A percentile compares a stretch with the other conserved stretches of the same genome.
Conservation (phyloP, 2,113 vertebrate genomes). For the Anoplopoma fimbria region DNA sequence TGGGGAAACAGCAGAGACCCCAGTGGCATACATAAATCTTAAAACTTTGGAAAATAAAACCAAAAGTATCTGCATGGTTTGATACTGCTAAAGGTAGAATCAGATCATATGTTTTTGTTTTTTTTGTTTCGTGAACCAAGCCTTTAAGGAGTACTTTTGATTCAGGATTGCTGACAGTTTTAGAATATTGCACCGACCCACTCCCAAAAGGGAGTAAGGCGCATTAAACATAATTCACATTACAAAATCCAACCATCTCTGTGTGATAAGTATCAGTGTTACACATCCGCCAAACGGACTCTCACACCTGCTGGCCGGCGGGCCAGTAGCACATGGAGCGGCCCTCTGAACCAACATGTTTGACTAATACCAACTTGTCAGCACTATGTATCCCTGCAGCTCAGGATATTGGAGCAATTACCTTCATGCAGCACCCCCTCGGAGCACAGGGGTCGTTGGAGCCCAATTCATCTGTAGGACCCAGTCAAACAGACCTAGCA, state of each 20-base stretch:
- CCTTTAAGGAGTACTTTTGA: not conserved
- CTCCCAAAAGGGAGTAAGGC: not conserved
- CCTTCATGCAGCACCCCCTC: slow-evolving; percentile 62
- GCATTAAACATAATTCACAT: not conserved
- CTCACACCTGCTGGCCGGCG: slow-evolving; percentile 56
- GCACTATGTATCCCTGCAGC: slow-evolving; percentile 70
- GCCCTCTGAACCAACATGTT: slow-evolving; percentile 66
- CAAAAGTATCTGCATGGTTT: not conserved
- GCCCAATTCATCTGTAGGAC: slow-evolving; percentile 70
- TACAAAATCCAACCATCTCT: slow-evolving; percentile 4
- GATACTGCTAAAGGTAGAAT: not conserved
- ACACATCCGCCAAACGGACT: slow-evolving; percentile 32
- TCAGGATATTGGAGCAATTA: slow-evolving; percentile 80
- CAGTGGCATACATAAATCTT: not conserved
- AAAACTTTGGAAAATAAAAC: not conserved
- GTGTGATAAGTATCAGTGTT: slow-evolving; percentile 52
- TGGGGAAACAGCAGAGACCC: not conserved
- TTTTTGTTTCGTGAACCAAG: not conserved
- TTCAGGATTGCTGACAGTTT: not conserved
- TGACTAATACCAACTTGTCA: slow-evolving; percentile 78
- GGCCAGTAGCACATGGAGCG: slow-evolving; percentile 28
- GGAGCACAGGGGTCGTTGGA: slow-evolving; percentile 55
- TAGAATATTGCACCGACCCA: not conserved
- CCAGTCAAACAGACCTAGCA: slow-evolving; percentile 65
- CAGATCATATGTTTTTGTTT: not conserved